Conservation (phyloP, 2,888 invertebrate genomes). For the Spialia ferax region DNA sequence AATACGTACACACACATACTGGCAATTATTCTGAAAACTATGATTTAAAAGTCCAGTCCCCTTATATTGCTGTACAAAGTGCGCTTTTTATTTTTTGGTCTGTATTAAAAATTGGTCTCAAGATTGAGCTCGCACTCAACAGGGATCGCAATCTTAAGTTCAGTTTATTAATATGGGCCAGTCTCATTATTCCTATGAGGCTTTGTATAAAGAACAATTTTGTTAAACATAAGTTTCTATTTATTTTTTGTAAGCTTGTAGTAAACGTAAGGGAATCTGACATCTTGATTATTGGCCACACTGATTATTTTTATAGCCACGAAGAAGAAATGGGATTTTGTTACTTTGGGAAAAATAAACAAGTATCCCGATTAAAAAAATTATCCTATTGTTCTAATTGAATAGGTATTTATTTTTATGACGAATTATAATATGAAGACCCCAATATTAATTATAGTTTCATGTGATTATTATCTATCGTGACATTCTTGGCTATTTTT, state of each 20-base stretch:
- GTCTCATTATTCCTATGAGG: slow-evolving; percentile 1
- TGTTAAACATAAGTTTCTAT: slow-evolving; percentile 43
- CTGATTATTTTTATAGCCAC: slow-evolving; percentile 15
- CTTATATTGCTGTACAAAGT: slow-evolving; percentile 11
- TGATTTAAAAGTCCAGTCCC: background rate
- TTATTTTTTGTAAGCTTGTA: slow-evolving; percentile 46
- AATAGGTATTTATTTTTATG: slow-evolving; percentile 19
- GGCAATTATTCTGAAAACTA: slow-evolving; percentile 20
- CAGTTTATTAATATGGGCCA: no score
- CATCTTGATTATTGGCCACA: slow-evolving; percentile 43
- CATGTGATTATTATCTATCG: background rate
- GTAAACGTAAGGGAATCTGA: slow-evolving; percentile 26
- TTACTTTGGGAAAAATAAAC: slow-evolving; percentile 48
- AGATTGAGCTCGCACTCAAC: no score
- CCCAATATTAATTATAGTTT: slow-evolving; percentile 4
- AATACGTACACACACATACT: slow-evolving; percentile 19
- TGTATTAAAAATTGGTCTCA: no score
- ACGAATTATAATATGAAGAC: slow-evolving; percentile 31
- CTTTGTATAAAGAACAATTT: slow-evolving; percentile 35
- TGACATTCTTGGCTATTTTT: slow-evolving; percentile 13
- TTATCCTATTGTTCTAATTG: no score
- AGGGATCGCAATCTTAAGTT: no score
- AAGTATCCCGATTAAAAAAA: slow-evolving; percentile 41
- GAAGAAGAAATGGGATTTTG: slow-evolving; percentile 41
- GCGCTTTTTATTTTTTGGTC: slow-evolving; percentile 12